Base-by-base conservation (phyloP, 2,797 vertebrate species). In the Eleutherodactylus coqui region DNA sequence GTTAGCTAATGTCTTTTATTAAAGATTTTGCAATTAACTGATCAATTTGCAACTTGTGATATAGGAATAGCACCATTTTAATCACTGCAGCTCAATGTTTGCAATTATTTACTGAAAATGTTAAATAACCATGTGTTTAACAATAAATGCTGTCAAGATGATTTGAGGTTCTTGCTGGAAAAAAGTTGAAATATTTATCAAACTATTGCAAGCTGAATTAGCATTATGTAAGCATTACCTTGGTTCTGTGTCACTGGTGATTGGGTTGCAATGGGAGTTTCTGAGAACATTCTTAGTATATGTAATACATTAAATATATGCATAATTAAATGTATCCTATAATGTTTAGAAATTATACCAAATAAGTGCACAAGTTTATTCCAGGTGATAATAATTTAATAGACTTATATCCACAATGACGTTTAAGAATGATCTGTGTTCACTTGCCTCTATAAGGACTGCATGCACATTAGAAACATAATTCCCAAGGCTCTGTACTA, bases 1-100 rank as follows among this genome's bases (percentile, higher is more conserved):
- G 70, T 82, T 75, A 36, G 55, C 55, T 76, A 81, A 64, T 81
- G 53, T 75, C 67, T 60, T 58, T 55, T 45, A 38, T 86, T 86
- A 86, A 64, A 81, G 78, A 82, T 75, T 86, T 69, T 70, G 24
- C 41, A 86, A 86, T 86, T 82, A 86, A 67, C 58, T 69, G 79
- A 82, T 82, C 43, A 36, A 76, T 82, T 86, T 86, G 58, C 47
- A 76, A 75, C 82, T 82, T 49, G 58, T 67, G 17, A 32, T 76
- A 27, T 76, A 64, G 41, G 29, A 19, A 60, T 27, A 9, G 27
- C 51, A 58, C 14, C 32, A 73, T 62, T 82, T 81, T 82, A 82
- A 86, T 82, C 72, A 86, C 51, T 73, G 45, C 21, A 34, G 67
- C 3, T 75, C 19, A 53, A 36, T 75, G 16, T 47, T 51, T 72